Evolutionary conservation across 2,113 vertebrate species (phyloP), one percentile per base, ranked within the genome.

Genomic region (Perca fluviatilis): DNA sequence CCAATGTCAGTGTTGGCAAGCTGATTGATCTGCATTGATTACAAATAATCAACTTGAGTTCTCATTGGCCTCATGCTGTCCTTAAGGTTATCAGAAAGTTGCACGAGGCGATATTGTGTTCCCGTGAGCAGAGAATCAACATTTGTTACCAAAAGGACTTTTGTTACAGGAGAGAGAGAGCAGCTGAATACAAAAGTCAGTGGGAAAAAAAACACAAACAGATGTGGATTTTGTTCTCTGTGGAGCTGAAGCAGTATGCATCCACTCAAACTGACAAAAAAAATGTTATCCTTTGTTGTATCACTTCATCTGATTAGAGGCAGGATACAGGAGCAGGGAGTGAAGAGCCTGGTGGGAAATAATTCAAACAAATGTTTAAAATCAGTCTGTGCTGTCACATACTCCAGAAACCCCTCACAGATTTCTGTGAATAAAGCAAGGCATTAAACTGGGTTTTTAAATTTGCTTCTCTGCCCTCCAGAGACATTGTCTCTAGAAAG

Each of bases 41-140:
- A 61, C 63, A 75, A 63, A 80, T 90, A 88, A 92, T 89, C 61
- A 90, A 77, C 61, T 76, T 11, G 57, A 73, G 10, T 83, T 80
- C 49, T 76, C 69, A 76, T 80, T 75, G 57, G 33, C 69, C 77
- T 85, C 65, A 5, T 18, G 67, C 58, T 50, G 65, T 61, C 50
- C 51, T 85, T 57, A 57, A 91, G 61, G 84, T 88, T 79, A 82
- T 87, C 66, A 2, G 60, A 69, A 36, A 30, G 30, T 43, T 51
- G 30, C 64, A 66, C 67, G 83, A 57, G 76, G 75, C 89, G 81
- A 50, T 18, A 5, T 43, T 67, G 74, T 67, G 69, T 67, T 63
- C 27, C 27, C 50, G 11, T 11, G 36, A 9, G 50, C 18, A 65
- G 11, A 64, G 68, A 61, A 63, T 40, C 15, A 70, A 25, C 36